Evolutionary conservation across 2,797 vertebrate species (phyloP), one percentile per base, ranked within the genome.

Genomic region (Amblyraja radiata): DNA sequence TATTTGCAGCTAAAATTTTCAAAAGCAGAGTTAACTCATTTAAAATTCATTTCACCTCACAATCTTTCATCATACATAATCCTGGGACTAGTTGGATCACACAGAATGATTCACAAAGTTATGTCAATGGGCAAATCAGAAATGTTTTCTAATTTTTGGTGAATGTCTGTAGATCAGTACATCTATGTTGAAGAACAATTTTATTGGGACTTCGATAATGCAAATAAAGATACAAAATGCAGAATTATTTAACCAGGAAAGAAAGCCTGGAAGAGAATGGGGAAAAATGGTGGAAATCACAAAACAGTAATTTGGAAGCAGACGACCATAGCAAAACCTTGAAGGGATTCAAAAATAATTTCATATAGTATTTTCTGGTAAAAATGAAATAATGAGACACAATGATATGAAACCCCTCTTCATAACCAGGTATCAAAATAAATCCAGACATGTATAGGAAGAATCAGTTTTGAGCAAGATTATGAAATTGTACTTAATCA

Each of bases 11-110:
- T 68, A 28, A 68, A 90, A 14, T 71, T 23, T 10, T 90, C 28
- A 5, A 71, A 90, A 90, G 16, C 63, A 14, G 18, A 39, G 4
- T 90, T 58, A 68, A 68, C 9, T 90, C 58, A 65, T 58, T 84
- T 61, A 6, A 54, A 65, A 90, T 68, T 90, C 32, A 90, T 58
- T 65, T 32, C 28, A 88, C 84, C 63, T 90, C 86, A 90, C n/a
- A 58, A 11, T 6, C 11, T 23, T 3, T 13, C 10, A 1, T 0
- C 3, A 28, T 84, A 58, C 0, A 84, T 84, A 84, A 84, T 28
- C 25, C 25, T 61, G 25, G 10, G 28, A n/a, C 9, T 54, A 46
- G 1, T 1, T 88, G 58, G 23, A 65, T 63, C 1, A 32, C 25
- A 88, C 9, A 90, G 23, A 90, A 68, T 23, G 32, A 90, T 71